These are phyloP conservation scores for Cromileptes altivelis DNA, from an alignment of 2,113 vertebrate genomes.

Conservation along the genomic window DNA sequence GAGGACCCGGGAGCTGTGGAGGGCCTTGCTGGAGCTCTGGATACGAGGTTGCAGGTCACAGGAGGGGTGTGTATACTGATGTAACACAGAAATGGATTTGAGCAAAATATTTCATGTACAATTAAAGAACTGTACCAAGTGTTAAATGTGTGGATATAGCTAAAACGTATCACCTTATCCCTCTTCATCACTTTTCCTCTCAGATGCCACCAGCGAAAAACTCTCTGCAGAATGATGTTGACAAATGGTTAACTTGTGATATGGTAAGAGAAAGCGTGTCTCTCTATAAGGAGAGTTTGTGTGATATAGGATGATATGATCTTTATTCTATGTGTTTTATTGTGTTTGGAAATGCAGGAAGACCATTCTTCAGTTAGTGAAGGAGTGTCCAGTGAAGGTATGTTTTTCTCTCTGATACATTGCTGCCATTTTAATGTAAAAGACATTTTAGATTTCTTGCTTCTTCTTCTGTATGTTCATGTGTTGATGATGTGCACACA, in stretches of 20 bases:
- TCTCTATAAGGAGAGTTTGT: not conserved
- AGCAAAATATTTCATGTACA: not conserved
- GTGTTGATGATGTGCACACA: too few relatives aligned
- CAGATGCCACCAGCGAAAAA: slow-evolving; percentile 66
- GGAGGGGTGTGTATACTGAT: slow-evolving; percentile 75
- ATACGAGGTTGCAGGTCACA: slow-evolving; percentile 85
- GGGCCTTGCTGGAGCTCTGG: slow-evolving; percentile 84
- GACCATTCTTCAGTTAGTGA: slow-evolving; percentile 70
- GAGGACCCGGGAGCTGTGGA: slow-evolving; percentile 86
- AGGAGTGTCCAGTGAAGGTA: slow-evolving; percentile 85
- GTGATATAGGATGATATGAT: not conserved
- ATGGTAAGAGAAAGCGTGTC: slow-evolving; percentile 67
- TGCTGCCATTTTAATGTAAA: not conserved
- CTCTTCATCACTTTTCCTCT: not conserved
- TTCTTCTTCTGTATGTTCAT: not conserved
- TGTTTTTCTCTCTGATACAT: not conserved
- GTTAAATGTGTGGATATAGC: not conserved
- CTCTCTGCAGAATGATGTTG: slow-evolving; percentile 75
- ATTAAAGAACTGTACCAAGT: not conserved
- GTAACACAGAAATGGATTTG: not conserved
- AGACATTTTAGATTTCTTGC: not conserved
- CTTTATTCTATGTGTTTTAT: not conserved
- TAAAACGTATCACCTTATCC: not conserved
- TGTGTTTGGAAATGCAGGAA: slow-evolving; percentile 62
- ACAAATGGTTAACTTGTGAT: slow-evolving; percentile 78